Evolutionary conservation across 2,797 vertebrate species (phyloP), one percentile per base, ranked within the genome.

Genomic region (Echeneis naucrates): DNA sequence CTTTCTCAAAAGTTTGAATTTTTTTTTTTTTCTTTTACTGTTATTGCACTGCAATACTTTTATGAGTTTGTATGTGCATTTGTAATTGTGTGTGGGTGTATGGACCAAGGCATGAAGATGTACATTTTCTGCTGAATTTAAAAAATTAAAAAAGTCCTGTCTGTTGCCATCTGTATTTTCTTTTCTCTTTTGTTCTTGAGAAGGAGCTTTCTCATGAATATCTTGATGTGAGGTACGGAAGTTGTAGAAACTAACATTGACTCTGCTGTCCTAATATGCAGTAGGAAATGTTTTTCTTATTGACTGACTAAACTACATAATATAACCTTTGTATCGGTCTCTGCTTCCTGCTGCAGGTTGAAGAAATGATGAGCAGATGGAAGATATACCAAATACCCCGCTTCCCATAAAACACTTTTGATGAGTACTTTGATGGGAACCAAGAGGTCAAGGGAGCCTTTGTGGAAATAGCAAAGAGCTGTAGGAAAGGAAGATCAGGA

Each of bases 311-410:
- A 77, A 60, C 19, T 35, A 2, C 26, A n/a, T 56, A 0, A 38
- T 35, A 16, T 50, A 67, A 62, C 75, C 35, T 24, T 8, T 56
- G 10, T 58, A 12, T 71, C 4, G 60, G 5, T 70, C 17, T 87
- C 35, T 78, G n/a, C 45, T 72, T 84, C 37, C 37, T 67, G 27
- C 44, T 81, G 50, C 75, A 92, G 91, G 72, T 59, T 62, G 11
- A 78, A 48, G 73, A 67, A 26, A 69, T 47, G 40, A 72, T 26
- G 30, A 77, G n/a, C 50, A 51, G 44, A 60, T 69, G 69, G 65
- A 77, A 55, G 42, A 56, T 38, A 32, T 55, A 60, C 14, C 48
- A 62, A 40, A 23, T 32, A 1, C 50, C 52, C 42, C 50, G 42
- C 51, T 23, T 65, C 35, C 48, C 19, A 32, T 51, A 33, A 38